Conservation (phyloP, 2,113 vertebrate genomes). For the Rhizomys pruinosus region DNA sequence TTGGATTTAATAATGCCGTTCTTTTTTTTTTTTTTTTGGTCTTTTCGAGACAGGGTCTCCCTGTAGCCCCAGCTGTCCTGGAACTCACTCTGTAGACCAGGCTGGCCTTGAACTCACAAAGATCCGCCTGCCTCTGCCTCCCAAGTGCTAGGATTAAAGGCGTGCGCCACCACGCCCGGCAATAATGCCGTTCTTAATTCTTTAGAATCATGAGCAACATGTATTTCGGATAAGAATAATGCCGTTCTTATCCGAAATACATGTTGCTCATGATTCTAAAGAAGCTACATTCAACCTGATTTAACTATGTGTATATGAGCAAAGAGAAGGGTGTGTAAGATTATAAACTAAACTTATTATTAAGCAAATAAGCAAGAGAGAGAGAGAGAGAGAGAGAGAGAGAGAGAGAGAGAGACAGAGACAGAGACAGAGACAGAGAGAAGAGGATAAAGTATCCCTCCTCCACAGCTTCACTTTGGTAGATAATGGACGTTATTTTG, state of each 20-base stretch:
- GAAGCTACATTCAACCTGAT: background rate
- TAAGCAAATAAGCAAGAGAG: background rate
- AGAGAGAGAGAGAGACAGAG: too few species aligned
- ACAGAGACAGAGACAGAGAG: too few species aligned
- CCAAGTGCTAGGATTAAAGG: too few species aligned
- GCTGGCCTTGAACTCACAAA: too few species aligned
- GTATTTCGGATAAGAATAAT: constrained; percentile 49
- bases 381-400: too few species aligned
- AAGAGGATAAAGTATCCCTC: background rate
- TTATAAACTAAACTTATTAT: background rate
- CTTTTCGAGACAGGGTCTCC: too few species aligned
- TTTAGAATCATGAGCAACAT: constrained; percentile 14
- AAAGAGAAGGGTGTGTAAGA: background rate
- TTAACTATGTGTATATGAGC: background rate
- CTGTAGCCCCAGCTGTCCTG: too few species aligned
- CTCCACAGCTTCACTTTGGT: background rate
- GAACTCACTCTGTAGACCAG: too few species aligned
- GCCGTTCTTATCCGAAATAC: constrained; percentile 45
- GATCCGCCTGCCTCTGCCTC: too few species aligned
- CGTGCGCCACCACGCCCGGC: too few species aligned
- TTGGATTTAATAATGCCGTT: background rate
- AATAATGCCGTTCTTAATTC: too few species aligned
- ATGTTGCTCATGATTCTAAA: constrained; percentile 14
- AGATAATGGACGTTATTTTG: background rate
- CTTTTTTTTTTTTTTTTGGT: too few species aligned